A percentile compares a stretch with the other conserved stretches of the same genome.
Evolutionary conservation across 2,888 invertebrate genomes (phyloP).

Genomic region (Scrobipalpa atriplicella): DNA sequence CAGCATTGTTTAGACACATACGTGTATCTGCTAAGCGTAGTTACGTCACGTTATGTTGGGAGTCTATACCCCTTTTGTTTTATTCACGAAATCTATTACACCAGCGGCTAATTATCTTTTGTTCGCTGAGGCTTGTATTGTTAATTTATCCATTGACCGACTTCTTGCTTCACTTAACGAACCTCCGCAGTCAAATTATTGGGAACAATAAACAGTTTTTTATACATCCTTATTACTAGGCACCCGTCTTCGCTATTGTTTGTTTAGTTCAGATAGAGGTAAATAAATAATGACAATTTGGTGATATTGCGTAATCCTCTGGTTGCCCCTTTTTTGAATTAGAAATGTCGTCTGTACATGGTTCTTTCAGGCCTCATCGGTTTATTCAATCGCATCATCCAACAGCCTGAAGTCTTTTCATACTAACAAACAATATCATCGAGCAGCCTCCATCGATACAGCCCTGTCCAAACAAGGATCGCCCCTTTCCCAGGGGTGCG

Average conservation of each 20-base stretch:
- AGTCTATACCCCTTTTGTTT: slow-evolving; percentile 41
- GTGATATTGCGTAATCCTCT: not conserved
- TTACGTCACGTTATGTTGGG: no score
- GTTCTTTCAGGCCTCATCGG: no score
- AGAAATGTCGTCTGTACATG: no score
- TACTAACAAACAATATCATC: no score
- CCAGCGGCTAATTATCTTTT: slow-evolving; percentile 62
- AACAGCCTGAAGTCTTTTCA: no score
- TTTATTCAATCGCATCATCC: no score
- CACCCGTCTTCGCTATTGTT: not conserved
- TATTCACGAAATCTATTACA: slow-evolving; percentile 45
- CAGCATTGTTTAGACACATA: not conserved
- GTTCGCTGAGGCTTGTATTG: slow-evolving; percentile 56
- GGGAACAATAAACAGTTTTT: slow-evolving; percentile 28
- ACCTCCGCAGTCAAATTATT: slow-evolving; percentile 28
- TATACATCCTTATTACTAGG: slow-evolving; percentile 24
- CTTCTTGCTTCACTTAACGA: slow-evolving; percentile 50
- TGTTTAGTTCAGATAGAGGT: not conserved
- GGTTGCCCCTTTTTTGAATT: not conserved
- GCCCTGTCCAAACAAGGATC: slow-evolving; percentile 56
- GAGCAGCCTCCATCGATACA: slow-evolving; percentile 27
- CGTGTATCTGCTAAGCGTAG: not conserved
- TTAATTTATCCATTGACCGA: slow-evolving; percentile 64
- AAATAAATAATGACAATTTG: not conserved
- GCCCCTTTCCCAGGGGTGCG: slow-evolving; percentile 59